Percentiles rank a stretch among this genome's conserved stretches.
Evolutionary conservation across 1,140 invertebrate species (phyloP).

Genomic region (Semibalanus balanoides): DNA sequence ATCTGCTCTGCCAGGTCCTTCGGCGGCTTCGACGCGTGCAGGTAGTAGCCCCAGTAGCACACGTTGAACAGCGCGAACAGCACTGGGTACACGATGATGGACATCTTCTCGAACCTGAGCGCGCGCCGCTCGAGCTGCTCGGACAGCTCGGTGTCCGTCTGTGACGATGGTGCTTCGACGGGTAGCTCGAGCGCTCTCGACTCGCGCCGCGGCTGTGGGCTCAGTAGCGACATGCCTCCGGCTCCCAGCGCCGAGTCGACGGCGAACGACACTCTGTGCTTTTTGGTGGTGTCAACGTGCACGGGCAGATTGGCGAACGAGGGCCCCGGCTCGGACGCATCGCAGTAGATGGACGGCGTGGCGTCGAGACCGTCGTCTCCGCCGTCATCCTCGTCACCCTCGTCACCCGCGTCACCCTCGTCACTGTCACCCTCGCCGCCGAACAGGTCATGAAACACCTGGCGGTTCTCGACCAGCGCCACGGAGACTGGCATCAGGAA

Average conservation of each 20-base stretch:
- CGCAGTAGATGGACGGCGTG: background rate
- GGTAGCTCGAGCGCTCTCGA: background rate
- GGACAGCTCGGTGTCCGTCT: background rate
- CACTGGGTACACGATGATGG: conserved; percentile 7
- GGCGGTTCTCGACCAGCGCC: background rate
- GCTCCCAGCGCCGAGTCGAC: background rate
- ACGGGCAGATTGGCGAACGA: background rate
- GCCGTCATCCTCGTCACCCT: background rate
- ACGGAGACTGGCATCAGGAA: background rate
- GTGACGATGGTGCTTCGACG: no score
- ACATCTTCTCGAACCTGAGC: background rate
- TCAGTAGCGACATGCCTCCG: no score
- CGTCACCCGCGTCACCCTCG: background rate
- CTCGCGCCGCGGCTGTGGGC: no score
- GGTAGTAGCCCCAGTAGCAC: conserved; percentile 6
- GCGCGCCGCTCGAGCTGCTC: background rate
- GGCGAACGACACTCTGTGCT: background rate
- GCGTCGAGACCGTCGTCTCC: background rate
- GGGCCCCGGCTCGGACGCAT: background rate
- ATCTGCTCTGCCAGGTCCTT: background rate
- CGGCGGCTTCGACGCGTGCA: background rate
- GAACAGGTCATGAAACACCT: background rate
- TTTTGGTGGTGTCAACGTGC: background rate
- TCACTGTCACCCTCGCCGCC: conserved; percentile 5
- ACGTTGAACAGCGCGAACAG: conserved; percentile 6